Evolutionary conservation across 2,113 vertebrate genomes (phyloP), one percentile per base, ranked within the genome.

Genomic region (Amblyornis subalaris): DNA sequence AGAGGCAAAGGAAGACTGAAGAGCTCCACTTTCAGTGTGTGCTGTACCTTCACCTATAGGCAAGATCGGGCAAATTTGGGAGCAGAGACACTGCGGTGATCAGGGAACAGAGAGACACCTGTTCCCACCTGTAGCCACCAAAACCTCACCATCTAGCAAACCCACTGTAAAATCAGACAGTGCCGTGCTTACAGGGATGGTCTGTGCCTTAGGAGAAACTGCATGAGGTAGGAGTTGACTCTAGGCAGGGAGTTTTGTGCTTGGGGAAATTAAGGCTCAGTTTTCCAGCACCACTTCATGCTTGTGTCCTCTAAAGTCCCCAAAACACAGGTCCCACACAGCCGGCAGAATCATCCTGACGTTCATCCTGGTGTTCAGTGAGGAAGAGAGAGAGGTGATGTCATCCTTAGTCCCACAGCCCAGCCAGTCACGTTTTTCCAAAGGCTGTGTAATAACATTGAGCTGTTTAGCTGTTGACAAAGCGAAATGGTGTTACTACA

Each of bases 361-460:
- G 19, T 21, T 26, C 42, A 53, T 15, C 40, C 40, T 75, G n/a
- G 17, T 72, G 40, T 48, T 89, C 26, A 72, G 1, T 18, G 60
- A 45, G 28, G 15, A 21, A 33, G 23, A 50, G 54, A 60, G 53
- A 26, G 60, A 40, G 12, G 11, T 58, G 38, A 7, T 58, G 60
- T 45, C 47, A 57, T n/a, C 65, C 8, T 5, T 7, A 48, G 73
- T 47, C 45, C 50, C 50, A 22, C 50, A 70, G 58, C 36, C 51
- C 35, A 73, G 22, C 21, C 31, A 51, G 26, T 13, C 21, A 33
- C 23, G 9, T 0, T 65, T 87, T 78, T 70, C 38, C 35, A 35
- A 53, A 69, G 40, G 22, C 11, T 76, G 28, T 83, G 9, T 26
- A 14, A 24, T 22, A 12, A 5, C 55, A 23, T 6, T 0, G 1